phyloP scores from a whole-genome alignment of 2,797 vertebrate species.

The Perdix hodgsoniae region DNA sequence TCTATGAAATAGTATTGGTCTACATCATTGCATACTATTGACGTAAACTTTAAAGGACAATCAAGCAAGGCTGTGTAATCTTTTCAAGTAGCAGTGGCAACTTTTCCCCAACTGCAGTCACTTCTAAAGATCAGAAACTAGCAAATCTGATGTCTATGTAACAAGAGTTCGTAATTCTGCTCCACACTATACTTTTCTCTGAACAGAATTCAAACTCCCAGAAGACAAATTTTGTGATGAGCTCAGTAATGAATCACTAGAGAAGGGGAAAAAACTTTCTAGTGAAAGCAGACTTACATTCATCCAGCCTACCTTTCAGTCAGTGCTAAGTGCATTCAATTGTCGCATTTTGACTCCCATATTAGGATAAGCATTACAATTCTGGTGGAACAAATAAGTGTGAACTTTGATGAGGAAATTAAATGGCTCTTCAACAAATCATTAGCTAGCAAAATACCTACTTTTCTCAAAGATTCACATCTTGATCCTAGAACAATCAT shows the following conservation, averaged over 20 bases:
- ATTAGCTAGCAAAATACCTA: neutral
- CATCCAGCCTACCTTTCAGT: neutral
- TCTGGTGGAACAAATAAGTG: neutral
- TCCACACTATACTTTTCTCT: neutral
- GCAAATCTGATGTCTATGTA: neutral
- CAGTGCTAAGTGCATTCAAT: neutral
- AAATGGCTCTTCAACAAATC: neutral
- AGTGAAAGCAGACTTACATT: neutral
- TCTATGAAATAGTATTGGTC: neutral
- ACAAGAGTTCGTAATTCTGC: neutral
- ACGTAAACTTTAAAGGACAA: neutral
- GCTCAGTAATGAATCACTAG: neutral
- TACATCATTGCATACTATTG: neutral
- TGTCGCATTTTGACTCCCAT: rapidly evolving
- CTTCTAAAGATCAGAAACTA: neutral
- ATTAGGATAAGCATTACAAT: neutral
- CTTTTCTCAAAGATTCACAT: neutral
- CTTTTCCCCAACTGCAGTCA: neutral
- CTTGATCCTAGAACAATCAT: neutral
- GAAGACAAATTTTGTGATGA: neutral
- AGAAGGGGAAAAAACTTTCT: neutral
- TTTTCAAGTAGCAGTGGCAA: neutral
- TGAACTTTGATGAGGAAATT: neutral
- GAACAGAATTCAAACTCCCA: neutral
- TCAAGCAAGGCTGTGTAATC: neutral